Percentiles rank a stretch among this genome's conserved stretches.
These are phyloP conservation scores for Drosophila kohkoa DNA, from an alignment of 1,140 invertebrate genomes.

Conservation along the genomic window DNA sequence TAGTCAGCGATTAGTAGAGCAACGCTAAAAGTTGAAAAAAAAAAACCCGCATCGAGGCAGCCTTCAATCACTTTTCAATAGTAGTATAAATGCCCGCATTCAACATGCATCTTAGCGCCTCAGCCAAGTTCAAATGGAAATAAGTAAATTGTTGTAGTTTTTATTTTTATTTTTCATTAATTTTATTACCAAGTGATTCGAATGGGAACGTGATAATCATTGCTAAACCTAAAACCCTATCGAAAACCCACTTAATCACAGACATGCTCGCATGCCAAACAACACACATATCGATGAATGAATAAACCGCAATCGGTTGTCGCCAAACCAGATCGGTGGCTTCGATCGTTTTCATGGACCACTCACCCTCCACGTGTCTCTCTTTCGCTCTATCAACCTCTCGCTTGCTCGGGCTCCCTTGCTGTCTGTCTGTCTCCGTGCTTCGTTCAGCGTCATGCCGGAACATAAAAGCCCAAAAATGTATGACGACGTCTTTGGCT, in stretches of 20 bases:
- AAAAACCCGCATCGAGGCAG: conserved; percentile 57
- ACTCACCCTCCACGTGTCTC: conserved; percentile 61
- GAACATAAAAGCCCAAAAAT: conserved; percentile 74
- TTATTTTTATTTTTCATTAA: background rate
- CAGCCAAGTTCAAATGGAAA: conserved; percentile 76
- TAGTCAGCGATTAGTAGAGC: conserved; percentile 24
- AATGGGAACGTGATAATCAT: conserved; percentile 72
- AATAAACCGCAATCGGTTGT: conserved; percentile 50
- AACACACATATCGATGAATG: conserved; percentile 56
- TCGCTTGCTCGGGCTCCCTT: conserved; percentile 8
- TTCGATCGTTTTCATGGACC: conserved; percentile 36
- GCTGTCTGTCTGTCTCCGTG: conserved; percentile 13
- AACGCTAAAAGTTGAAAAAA: conserved; percentile 8
- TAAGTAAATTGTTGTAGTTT: conserved; percentile 34
- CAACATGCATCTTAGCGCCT: conserved; percentile 75
- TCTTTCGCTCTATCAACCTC: conserved; percentile 19
- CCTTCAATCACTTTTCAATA: conserved; percentile 62
- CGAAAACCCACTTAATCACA: conserved; percentile 27
- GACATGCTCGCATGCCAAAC: conserved; percentile 7
- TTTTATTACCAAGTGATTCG: conserved; percentile 58
- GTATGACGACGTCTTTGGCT: conserved; percentile 72
- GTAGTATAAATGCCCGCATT: conserved; percentile 50
- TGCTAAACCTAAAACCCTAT: conserved; percentile 46
- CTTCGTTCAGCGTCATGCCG: conserved; percentile 57
- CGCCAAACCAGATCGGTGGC: conserved; percentile 51